Evolutionary conservation across 2,797 vertebrate species (phyloP), one percentile per base, ranked within the genome.

Genomic region (Artibeus jamaicensis): DNA sequence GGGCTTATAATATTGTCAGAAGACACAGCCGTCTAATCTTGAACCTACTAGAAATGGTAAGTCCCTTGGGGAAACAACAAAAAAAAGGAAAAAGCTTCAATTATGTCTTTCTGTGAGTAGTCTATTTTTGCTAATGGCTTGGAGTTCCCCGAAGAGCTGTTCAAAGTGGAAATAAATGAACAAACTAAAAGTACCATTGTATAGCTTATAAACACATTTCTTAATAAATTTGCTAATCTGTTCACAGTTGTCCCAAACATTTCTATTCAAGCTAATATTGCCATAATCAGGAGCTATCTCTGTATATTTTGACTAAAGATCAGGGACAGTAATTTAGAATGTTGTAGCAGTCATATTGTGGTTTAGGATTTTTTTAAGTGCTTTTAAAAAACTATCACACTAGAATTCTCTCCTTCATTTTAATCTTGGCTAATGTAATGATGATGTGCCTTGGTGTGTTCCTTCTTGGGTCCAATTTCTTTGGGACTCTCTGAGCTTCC

Each of bases 1-100:
- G 96, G 86, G 99, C 99, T 46, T 99, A 99, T 96, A 99, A 99
- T 93, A 97, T 98, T 39, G 97, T 99, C 98, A 98, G 99, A 84
- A 97, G 96, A 73, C 99, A 99, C 95, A 99, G 99, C 14, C 98
- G 97, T 7, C 98, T 99, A 44, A 98, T 99, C 92, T 98, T 99
- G 94, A 98, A 98, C 95, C 96, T 99, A 79, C 96, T 99, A 96
- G 99, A 99, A 98, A 99, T 99, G 99, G 99, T 99, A 96, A 99
- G 99, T 92, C 92, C 18, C 26, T 92, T 26, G 8, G 92, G 84
- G 29, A 95, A 97, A 68, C 70, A 97, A 79, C 37, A 6, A 65
- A 82, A 95, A 98, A 1, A 95, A 79, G 7, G 7, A 83, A 94
- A 73, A 39, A 0, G 97, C 95, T 97, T 76, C 39, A 62, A 78